Percentiles rank a stretch among this genome's conserved stretches.
phyloP scores from a whole-genome alignment of 2,797 vertebrate genomes.

The Pygocentrus nattereri region DNA sequence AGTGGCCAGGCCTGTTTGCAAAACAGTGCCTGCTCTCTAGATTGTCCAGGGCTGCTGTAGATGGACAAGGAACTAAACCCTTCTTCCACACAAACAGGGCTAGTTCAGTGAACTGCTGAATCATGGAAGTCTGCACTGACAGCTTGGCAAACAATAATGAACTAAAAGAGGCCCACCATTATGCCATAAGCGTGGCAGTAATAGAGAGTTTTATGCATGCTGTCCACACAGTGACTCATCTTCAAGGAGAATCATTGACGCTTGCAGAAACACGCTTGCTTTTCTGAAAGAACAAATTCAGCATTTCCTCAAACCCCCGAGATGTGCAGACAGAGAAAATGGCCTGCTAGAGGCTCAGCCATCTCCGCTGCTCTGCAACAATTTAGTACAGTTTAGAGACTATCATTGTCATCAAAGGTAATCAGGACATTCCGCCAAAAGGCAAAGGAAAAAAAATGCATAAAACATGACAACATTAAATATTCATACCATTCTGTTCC shows the following conservation, averaged over 20 bases:
- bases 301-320: background rate
- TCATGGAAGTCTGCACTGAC: background rate
- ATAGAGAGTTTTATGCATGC: background rate
- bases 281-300: slow-evolving; percentile 30
- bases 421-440: slow-evolving; percentile 52
- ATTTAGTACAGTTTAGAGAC: slow-evolving; percentile 53
- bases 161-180: slow-evolving; percentile 29
- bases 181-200: slow-evolving; percentile 5
- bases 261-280: slow-evolving; percentile 10
- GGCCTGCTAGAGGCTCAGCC: background rate
- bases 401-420: slow-evolving; percentile 49
- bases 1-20: background rate
- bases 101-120: background rate
- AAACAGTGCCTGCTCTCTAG: background rate
- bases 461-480: slow-evolving; percentile 47
- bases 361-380: slow-evolving; percentile 28
- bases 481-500: slow-evolving; percentile 44
- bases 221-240: background rate
- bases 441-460: slow-evolving; percentile 19
- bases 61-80: background rate
- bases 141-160: slow-evolving; percentile 15
- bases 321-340: background rate
- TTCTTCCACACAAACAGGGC: background rate
- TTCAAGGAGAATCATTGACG: background rate
- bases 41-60: background rate